phyloP scores from a whole-genome alignment of 2,113 vertebrate genomes.

The Tinamus guttatus region DNA sequence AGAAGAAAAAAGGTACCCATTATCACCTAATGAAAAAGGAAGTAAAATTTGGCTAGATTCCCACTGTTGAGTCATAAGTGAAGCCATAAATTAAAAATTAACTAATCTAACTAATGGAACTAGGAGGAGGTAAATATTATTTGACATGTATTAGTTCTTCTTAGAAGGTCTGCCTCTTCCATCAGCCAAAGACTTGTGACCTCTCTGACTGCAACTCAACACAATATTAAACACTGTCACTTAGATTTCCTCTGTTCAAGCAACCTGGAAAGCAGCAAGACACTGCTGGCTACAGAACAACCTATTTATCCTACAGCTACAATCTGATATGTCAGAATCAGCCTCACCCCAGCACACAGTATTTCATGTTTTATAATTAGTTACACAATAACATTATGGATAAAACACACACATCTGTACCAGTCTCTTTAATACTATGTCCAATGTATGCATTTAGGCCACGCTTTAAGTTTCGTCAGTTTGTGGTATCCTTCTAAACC shows the following conservation, averaged over 20 bases:
- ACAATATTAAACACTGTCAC: background rate
- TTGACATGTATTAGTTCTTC: conserved; percentile 59
- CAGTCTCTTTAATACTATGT: background rate
- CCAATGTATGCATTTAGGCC: background rate
- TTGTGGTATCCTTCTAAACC: background rate
- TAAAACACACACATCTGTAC: background rate
- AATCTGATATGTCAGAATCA: background rate
- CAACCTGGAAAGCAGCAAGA: background rate
- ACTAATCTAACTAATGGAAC: conserved; percentile 64
- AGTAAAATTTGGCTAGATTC: conserved; percentile 37
- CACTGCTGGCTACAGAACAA: background rate
- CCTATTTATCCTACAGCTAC: conserved; percentile 5
- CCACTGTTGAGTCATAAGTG: conserved; percentile 7
- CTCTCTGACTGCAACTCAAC: background rate
- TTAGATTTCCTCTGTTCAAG: conserved; percentile 23
- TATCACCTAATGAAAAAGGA: background rate
- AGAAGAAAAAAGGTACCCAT: background rate
- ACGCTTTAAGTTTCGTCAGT: background rate
- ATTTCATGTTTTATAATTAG: conserved; percentile 1
- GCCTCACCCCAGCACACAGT: background rate
- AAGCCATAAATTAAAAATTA: conserved; percentile 61
- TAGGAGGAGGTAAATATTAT: conserved; percentile 44
- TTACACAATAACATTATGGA: background rate
- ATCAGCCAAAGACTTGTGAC: conserved; percentile 12
- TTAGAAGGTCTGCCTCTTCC: conserved; percentile 40